These are phyloP conservation scores for Aspidiotus rigidus DNA, from an alignment of 2,888 invertebrate genomes.

Conservation along the genomic window DNA sequence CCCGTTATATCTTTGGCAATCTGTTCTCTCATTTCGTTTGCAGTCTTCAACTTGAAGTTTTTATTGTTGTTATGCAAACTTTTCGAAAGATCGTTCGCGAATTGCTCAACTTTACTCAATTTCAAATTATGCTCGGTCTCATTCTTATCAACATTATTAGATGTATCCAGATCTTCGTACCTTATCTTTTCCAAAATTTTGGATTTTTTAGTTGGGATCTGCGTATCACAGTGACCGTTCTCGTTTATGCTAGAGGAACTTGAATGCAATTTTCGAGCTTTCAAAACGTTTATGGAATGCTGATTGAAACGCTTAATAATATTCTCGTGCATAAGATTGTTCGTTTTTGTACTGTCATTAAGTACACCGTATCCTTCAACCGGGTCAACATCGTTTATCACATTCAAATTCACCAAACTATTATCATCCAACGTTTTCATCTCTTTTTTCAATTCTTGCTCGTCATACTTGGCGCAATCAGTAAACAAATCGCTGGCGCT, in stretches of 20 bases:
- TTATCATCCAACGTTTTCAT: constrained; percentile 54
- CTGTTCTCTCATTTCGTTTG: constrained; percentile 21
- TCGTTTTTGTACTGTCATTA: constrained; percentile 45
- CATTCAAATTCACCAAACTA: constrained; percentile 70
- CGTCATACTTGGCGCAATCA: constrained; percentile 95
- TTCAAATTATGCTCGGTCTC: constrained; percentile 35
- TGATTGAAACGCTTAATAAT: constrained; percentile 94
- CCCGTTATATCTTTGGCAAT: constrained; percentile 25
- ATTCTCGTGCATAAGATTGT: constrained; percentile 66
- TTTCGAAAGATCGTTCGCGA: constrained; percentile 10
- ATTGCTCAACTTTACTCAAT: constrained; percentile 32
- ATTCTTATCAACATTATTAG: neutral
- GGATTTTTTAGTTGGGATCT: constrained; percentile 12
- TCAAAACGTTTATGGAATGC: constrained; percentile 88
- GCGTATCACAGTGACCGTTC: constrained; percentile 22
- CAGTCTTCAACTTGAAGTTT: constrained; percentile 17
- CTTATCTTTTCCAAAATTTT: constrained; percentile 21
- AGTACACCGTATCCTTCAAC: constrained; percentile 61
- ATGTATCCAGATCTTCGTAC: constrained; percentile 17
- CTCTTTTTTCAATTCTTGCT: constrained; percentile 66
- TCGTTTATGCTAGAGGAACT: constrained; percentile 6
- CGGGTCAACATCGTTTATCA: constrained; percentile 65
- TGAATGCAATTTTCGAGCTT: constrained; percentile 41
- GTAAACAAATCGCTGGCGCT: constrained; percentile 92
- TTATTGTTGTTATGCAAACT: constrained; percentile 17